A percentile compares a stretch with the other conserved stretches of the same genome.
Evolutionary conservation across 2,113 vertebrate genomes (phyloP).

Genomic region (Tychaedon coryphoeus): DNA sequence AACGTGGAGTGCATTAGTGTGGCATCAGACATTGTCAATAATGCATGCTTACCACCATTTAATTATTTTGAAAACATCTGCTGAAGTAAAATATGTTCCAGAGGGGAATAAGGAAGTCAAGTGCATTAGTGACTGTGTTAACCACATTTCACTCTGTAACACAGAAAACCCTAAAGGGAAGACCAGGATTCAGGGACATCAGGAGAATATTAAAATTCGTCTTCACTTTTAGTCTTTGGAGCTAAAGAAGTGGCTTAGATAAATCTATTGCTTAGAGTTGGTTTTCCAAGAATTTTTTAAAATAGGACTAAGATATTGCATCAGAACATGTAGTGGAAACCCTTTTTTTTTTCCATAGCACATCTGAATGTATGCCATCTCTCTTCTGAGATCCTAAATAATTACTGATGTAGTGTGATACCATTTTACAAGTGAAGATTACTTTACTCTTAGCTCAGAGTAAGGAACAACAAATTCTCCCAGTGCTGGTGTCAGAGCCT

Average conservation of each 20-base stretch:
- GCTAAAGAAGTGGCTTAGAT: neutral
- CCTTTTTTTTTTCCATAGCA: neutral
- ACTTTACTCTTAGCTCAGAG: neutral
- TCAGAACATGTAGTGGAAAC: neutral
- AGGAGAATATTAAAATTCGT: neutral
- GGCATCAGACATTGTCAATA: slow-evolving; percentile 72
- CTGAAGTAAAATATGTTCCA: slow-evolving; percentile 64
- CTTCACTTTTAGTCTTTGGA: neutral
- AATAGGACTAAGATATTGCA: neutral
- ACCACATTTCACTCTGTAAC: slow-evolving; percentile 16
- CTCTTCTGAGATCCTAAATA: neutral
- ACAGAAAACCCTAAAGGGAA: slow-evolving; percentile 17
- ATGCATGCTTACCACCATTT: slow-evolving; percentile 70
- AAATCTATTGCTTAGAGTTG: neutral
- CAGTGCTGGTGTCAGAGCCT: neutral
- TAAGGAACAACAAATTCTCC: neutral
- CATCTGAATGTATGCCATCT: neutral
- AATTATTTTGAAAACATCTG: slow-evolving; percentile 78
- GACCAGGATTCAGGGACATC: neutral
- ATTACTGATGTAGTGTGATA: neutral
- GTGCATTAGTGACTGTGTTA: slow-evolving; percentile 43
- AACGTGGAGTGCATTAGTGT: slow-evolving; percentile 61
- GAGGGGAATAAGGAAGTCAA: slow-evolving; percentile 60
- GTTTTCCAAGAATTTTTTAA: neutral
- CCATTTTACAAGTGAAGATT: neutral